Base-by-base conservation (phyloP, 2,113 vertebrate genomes). In the Gobio gobio region DNA sequence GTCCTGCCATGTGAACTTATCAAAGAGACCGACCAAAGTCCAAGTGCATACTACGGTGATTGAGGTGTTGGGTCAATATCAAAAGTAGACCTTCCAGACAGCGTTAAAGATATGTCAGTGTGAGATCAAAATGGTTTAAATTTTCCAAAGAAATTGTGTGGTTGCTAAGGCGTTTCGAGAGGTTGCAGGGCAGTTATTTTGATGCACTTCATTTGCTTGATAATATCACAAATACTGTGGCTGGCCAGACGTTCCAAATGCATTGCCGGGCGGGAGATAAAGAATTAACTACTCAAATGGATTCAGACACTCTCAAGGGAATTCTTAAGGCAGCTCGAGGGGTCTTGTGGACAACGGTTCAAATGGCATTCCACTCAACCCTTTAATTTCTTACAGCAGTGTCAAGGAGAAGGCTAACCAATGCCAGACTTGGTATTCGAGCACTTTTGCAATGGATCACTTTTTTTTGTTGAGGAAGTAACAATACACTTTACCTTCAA, bases 1-100 rank as follows among this genome's bases (percentile, higher is more conserved):
- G 82, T 59, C 22, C 72, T 77, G 45, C 10, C 49, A 68, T 86
- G 73, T 88, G 87, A 90, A 89, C 88, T 87, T 85, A 77, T 84
- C 76, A 73, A 36, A 75, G 20, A 74, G n/a, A 63, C 54, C 24
- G 61, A 78, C 63, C 86, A 88, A 89, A 90, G 86, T 83, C 77
- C 43, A 76, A 87, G 79, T 68, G 22, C 64, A 40, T 40, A 7
- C 40, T 40, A 40, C 40, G 40, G 40, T 14, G 29, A 56, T 26
- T 64, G 76, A 10, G 72, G 24, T 20, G n/a, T 40, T 16, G 2
- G 10, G 78, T 80, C 6, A 18, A 26, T 45, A n/a, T 74, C 59
- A 61, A 70, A 68, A 68, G 14, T n/a, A 68, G 64, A 56, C 54
- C 54, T 56, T 56, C 54, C 4, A 18, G 16, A 54, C 16, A 18